phyloP scores from a whole-genome alignment of 2,797 vertebrate genomes.

The Dallia pectoralis region DNA sequence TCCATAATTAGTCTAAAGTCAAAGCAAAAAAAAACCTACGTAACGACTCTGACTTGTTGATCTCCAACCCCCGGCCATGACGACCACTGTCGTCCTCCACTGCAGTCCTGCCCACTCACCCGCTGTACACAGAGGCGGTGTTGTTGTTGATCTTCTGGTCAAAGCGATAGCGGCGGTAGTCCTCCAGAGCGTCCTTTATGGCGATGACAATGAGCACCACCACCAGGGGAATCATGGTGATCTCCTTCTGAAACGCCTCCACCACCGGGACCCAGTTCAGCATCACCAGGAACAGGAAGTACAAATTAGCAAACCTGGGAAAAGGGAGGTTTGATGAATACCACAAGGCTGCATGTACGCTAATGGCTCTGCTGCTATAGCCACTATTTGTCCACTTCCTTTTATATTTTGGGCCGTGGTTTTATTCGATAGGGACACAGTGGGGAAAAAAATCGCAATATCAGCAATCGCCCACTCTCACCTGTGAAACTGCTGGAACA shows the following conservation, averaged over 20 bases:
- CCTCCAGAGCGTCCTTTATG: constrained; percentile 92
- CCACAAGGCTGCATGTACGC: background rate
- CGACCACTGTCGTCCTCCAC: no score
- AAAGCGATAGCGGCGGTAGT: constrained; percentile 88
- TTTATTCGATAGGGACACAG: no score
- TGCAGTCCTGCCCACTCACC: constrained; percentile 68
- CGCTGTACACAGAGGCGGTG: constrained; percentile 80
- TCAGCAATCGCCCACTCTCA: constrained; percentile 39
- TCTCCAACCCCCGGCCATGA: background rate
- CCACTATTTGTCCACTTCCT: background rate
- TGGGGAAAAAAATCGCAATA: no score
- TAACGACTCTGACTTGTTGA: background rate
- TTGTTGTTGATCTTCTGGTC: constrained; percentile 92
- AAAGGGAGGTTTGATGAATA: constrained; percentile 7
- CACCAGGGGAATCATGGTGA: constrained; percentile 91
- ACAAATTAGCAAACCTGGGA: constrained; percentile 89
- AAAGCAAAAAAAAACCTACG: background rate
- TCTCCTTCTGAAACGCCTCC: constrained; percentile 96
- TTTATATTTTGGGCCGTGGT: background rate
- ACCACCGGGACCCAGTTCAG: constrained; percentile 96
- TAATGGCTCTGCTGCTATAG: background rate
- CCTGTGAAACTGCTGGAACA: constrained; percentile 98
- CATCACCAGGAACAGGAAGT: constrained; percentile 91
- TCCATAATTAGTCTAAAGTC: background rate
- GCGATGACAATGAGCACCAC: constrained; percentile 87